A percentile compares a stretch with the other conserved stretches of the same genome.
phyloP scores from a whole-genome alignment of 2,797 vertebrate genomes.

The Sebastes minor region DNA sequence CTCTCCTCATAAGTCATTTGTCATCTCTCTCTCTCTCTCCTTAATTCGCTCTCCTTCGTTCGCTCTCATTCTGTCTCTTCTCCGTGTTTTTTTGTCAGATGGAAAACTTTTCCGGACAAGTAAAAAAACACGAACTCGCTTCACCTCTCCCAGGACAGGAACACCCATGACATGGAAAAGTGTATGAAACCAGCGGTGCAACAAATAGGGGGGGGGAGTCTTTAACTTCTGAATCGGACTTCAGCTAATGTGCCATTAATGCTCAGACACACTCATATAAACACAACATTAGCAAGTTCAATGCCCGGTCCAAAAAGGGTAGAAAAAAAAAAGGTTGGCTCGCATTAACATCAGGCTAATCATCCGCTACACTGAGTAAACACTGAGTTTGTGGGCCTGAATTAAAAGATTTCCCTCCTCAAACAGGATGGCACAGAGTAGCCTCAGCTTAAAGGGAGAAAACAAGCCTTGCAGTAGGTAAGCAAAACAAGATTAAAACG shows the following conservation, averaged over 20 bases:
- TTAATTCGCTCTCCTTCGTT: background rate
- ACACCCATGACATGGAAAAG: slow-evolving; percentile 53
- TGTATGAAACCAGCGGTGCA: slow-evolving; percentile 29
- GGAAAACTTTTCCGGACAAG: slow-evolving; percentile 40
- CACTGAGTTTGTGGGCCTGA: slow-evolving; percentile 57
- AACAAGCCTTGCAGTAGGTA: slow-evolving; percentile 10
- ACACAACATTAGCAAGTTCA: slow-evolving; percentile 41
- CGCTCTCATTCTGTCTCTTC: slow-evolving; percentile 22
- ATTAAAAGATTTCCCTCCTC: slow-evolving; percentile 62
- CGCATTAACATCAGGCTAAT: slow-evolving; percentile 28
- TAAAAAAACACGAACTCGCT: slow-evolving; percentile 37
- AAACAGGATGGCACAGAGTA: slow-evolving; percentile 39
- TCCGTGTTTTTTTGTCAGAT: slow-evolving; percentile 1
- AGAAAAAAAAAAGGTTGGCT: slow-evolving; percentile 23
- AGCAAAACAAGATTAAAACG: slow-evolving; percentile 14
- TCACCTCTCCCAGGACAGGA: slow-evolving; percentile 42
- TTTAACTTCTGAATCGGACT: slow-evolving; percentile 41
- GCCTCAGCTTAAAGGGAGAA: slow-evolving; percentile 5
- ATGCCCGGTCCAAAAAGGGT: background rate
- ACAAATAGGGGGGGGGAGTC: slow-evolving; percentile 11
- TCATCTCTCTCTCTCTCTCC: background rate
- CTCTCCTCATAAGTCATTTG: slow-evolving; percentile 51
- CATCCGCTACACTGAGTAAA: slow-evolving; percentile 39
- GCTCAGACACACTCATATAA: slow-evolving; percentile 48
- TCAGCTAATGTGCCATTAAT: slow-evolving; percentile 56